These are phyloP conservation scores for Triops longicaudatus DNA, from an alignment of 1,140 invertebrate species.

Conservation along the genomic window DNA sequence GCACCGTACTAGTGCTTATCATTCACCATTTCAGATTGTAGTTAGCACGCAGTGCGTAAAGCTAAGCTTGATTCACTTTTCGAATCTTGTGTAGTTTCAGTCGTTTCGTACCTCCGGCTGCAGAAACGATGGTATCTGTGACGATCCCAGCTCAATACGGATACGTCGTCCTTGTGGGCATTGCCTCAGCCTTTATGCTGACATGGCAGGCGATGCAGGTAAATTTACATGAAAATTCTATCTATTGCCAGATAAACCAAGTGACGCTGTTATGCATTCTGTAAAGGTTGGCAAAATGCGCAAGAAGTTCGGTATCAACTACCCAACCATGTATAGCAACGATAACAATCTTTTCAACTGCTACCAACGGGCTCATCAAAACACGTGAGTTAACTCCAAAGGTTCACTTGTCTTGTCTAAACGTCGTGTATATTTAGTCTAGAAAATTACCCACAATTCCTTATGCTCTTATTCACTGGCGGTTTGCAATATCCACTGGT, in stretches of 20 bases:
- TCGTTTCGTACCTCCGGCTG: constrained; percentile 13
- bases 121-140: constrained; percentile 29
- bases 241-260: background rate
- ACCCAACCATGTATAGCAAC: constrained; percentile 42
- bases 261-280: background rate
- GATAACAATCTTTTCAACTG: constrained; percentile 43
- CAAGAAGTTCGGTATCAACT: constrained; percentile 38
- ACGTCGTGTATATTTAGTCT: constrained; percentile 34
- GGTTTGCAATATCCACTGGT: constrained; percentile 43
- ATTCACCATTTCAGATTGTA: too few relatives aligned
- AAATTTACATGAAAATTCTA: background rate
- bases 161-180: constrained; percentile 37
- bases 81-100: background rate
- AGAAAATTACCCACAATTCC: constrained; percentile 42
- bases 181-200: constrained; percentile 38
- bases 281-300: constrained; percentile 37
- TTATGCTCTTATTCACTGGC: constrained; percentile 40
- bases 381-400: constrained; percentile 40
- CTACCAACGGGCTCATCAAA: constrained; percentile 45
- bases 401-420: background rate
- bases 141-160: constrained; percentile 37
- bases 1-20: too few relatives aligned
- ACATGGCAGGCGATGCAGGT: constrained; percentile 38
- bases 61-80: background rate
- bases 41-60: too few relatives aligned